phyloP scores from a whole-genome alignment of 2,113 vertebrate genomes.

The Hypomesus transpacificus region DNA sequence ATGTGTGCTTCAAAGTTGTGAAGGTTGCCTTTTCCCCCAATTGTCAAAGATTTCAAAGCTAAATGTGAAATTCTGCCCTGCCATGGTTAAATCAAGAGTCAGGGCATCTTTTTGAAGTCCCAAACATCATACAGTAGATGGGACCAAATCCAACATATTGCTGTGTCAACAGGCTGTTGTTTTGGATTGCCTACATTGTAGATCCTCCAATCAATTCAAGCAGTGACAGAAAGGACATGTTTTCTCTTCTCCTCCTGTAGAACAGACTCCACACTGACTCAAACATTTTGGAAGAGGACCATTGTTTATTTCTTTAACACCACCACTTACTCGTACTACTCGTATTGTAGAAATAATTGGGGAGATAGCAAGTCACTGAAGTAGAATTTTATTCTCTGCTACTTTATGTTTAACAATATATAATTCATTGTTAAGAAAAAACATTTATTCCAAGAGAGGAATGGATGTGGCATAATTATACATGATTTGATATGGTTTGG shows the following conservation, averaged over 20 bases:
- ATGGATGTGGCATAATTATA: constrained; percentile 63
- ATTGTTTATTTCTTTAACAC: too few species aligned
- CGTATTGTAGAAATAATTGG: too few species aligned
- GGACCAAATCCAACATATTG: constrained; percentile 38
- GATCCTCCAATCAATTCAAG: constrained; percentile 19
- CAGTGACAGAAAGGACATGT: constrained; percentile 14
- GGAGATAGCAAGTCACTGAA: too few species aligned
- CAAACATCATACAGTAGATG: constrained; percentile 37
- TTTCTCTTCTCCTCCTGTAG: not conserved
- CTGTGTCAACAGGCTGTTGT: constrained; percentile 10
- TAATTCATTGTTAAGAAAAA: constrained; percentile 61
- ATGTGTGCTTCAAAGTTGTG: constrained; percentile 77
- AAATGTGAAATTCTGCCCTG: constrained; percentile 68
- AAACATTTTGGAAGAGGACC: too few species aligned
- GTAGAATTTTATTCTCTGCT: not conserved
- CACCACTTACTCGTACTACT: too few species aligned
- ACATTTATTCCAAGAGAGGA: constrained; percentile 52
- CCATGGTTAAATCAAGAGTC: constrained; percentile 63
- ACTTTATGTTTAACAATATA: constrained; percentile 49
- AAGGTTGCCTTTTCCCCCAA: constrained; percentile 70
- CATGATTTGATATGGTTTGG: constrained; percentile 66
- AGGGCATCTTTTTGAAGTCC: constrained; percentile 55
- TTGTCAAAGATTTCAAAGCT: constrained; percentile 76
- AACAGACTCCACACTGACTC: not conserved
- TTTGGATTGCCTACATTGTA: constrained; percentile 9